These are phyloP conservation scores for Artemia franciscana DNA, from an alignment of 1,140 invertebrate genomes.

Conservation along the genomic window DNA sequence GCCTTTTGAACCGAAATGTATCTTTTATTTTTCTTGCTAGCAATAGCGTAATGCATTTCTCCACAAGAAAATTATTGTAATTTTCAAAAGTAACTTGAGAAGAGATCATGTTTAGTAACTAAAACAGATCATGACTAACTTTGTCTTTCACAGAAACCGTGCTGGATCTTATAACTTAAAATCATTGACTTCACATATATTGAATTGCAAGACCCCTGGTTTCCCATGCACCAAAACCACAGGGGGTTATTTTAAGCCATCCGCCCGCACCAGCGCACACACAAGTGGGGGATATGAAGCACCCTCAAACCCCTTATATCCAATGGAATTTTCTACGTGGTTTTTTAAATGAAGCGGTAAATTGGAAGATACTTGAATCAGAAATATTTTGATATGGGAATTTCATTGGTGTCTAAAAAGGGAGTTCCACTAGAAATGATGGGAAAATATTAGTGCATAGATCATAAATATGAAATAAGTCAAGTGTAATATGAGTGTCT, in stretches of 20 bases:
- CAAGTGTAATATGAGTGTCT: no score
- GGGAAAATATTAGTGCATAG: neutral
- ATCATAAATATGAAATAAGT: neutral
- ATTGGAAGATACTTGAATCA: neutral
- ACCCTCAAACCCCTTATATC: neutral
- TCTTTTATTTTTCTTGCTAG: no score
- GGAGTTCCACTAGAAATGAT: neutral
- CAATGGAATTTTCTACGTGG: neutral
- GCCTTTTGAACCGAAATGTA: no score
- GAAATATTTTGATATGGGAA: neutral
- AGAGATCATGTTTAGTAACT: no score
- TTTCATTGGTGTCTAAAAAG: neutral
- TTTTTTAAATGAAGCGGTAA: neutral
- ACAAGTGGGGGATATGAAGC: neutral
- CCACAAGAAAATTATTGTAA: no score
- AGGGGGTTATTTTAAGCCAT: neutral
- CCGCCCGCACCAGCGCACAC: neutral
- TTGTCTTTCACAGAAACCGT: no score
- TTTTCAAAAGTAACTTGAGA: no score
- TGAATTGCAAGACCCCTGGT: neutral
- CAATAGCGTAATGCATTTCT: no score
- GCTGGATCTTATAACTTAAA: neutral
- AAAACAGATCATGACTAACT: no score
- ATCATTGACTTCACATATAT: neutral
- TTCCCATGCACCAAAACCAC: neutral